A percentile compares a stretch with the other conserved stretches of the same genome.
Evolutionary conservation across 2,888 invertebrate species (phyloP).

Genomic region (Dasypogon diadema): DNA sequence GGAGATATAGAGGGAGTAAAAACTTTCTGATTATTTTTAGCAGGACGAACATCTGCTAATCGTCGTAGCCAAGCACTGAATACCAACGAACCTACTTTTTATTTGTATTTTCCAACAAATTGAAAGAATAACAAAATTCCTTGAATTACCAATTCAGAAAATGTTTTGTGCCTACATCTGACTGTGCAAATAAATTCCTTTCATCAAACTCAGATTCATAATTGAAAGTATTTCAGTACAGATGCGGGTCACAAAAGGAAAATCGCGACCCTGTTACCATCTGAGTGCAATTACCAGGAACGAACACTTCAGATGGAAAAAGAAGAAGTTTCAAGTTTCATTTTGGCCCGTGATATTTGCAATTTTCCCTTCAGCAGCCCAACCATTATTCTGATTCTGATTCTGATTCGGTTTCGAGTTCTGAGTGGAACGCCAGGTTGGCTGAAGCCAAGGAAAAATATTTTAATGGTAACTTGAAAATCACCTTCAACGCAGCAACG

Average conservation of each 20-base stretch:
- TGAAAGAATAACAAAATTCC: too few species aligned
- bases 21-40: too few species aligned
- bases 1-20: too few species aligned
- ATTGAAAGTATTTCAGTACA: background rate
- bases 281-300: background rate
- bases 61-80: too few species aligned
- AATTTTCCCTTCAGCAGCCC: background rate
- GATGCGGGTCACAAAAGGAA: background rate
- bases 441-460: background rate
- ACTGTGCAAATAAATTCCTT: too few species aligned
- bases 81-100: too few species aligned
- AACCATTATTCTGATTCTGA: background rate
- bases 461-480: background rate
- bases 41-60: too few species aligned
- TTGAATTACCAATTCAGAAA: too few species aligned
- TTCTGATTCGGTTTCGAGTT: too few species aligned
- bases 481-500: background rate
- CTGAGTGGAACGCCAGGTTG: background rate
- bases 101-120: too few species aligned
- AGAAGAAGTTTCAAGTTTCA: background rate
- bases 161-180: too few species aligned
- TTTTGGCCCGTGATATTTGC: background rate
- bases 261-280: background rate
- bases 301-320: background rate
- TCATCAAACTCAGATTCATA: background rate